Evolutionary conservation across 2,888 invertebrate genomes (phyloP).

Genomic region (Leucophenga montana): DNA sequence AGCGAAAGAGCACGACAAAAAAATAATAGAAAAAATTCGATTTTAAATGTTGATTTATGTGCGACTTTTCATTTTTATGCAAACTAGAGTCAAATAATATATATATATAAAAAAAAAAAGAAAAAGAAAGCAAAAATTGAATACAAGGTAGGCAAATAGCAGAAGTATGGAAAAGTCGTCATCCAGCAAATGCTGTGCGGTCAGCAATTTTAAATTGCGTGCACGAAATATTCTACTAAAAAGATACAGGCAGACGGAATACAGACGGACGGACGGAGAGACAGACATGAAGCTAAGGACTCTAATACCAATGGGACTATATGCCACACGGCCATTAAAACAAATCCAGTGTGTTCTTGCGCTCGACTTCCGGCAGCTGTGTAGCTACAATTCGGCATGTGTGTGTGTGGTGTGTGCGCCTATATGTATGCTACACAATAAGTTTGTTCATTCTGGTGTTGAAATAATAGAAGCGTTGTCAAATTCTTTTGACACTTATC

Average conservation of each 20-base stretch:
- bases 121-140: not conserved
- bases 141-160: not conserved
- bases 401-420: not conserved
- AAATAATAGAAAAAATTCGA: slow-evolving; percentile 24
- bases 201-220: slow-evolving; percentile 63
- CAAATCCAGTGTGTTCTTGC: slow-evolving; percentile 16
- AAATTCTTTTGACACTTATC: slow-evolving; percentile 69
- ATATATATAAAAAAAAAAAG: too few species aligned
- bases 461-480: slow-evolving; percentile 49
- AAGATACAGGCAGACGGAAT: not conserved
- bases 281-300: slow-evolving; percentile 33
- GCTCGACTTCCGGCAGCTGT: not conserved
- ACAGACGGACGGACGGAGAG: not conserved
- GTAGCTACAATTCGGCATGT: not conserved
- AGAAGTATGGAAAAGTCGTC: not conserved
- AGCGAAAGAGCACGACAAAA: slow-evolving; percentile 10
- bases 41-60: slow-evolving; percentile 37
- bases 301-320: slow-evolving; percentile 7
- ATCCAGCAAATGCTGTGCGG: slow-evolving; percentile 34
- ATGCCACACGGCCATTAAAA: slow-evolving; percentile 13
- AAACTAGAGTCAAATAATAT: not conserved
- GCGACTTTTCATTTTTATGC: slow-evolving; percentile 34
- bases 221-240: slow-evolving; percentile 49
- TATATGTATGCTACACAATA: not conserved
- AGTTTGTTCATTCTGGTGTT: not conserved